A percentile compares a stretch with the other conserved stretches of the same genome.
Conservation (phyloP, 2,113 vertebrate genomes). For the Agapornis roseicollis region DNA sequence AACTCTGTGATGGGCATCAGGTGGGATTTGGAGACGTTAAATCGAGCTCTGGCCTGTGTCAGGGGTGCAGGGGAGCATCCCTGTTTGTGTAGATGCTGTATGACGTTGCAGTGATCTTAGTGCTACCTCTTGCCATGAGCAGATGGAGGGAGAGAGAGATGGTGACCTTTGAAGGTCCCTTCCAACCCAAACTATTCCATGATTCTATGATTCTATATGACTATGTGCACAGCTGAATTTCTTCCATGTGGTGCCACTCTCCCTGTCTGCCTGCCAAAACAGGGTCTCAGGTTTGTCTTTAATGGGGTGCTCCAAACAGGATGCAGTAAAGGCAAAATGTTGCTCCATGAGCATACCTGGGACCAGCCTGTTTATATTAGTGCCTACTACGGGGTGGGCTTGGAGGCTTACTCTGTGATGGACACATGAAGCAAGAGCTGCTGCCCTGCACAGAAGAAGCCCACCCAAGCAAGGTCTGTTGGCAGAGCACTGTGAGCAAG, state of each 20-base stretch:
- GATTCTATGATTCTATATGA: background rate
- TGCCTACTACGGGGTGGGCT: rapidly evolving
- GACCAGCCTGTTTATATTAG: background rate
- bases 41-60: background rate
- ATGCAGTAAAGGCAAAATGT: background rate
- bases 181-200: background rate
- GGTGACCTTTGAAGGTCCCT: background rate
- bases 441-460: background rate
- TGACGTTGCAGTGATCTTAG: background rate
- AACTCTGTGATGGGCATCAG: background rate
- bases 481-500: background rate
- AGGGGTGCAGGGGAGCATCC: rapidly evolving
- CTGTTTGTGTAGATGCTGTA: rapidly evolving
- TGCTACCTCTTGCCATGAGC: background rate
- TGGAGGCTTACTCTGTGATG: background rate
- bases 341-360: background rate
- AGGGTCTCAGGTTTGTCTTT: rapidly evolving
- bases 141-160: background rate
- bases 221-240: background rate
- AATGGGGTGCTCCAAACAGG: background rate
- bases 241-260: background rate
- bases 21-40: rapidly evolving
- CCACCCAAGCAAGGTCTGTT: background rate
- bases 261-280: background rate
- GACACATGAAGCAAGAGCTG: background rate